Evolutionary conservation across 1,140 invertebrate genomes (phyloP), one percentile per base, ranked within the genome.

Genomic region (Brachionus koreanus): DNA sequence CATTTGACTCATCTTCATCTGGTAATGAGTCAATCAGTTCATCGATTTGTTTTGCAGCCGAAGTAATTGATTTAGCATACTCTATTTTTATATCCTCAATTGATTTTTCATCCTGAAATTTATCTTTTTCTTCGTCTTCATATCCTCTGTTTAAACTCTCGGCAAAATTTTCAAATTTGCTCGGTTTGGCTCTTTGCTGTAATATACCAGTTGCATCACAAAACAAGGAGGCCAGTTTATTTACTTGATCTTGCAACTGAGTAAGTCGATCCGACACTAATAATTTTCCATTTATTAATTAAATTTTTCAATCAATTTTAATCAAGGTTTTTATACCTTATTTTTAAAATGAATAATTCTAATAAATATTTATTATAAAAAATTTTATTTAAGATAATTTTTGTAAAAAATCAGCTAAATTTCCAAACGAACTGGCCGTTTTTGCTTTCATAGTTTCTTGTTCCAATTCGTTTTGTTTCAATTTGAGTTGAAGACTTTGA

Each of bases 151-250:
- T 65, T n/a, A 82, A 52, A 82, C 13, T 82, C 19, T 82, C 57
- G 19, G 57, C 79, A 67, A 82, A 82, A 69, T 82, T 65, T 35
- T 65, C 65, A 52, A 82, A 82, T 67, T 57, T 49, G 65, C 79
- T 82, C 5, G 79, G 79, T 19, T 65, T 65, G 7, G 79, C 61
- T 43, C 29, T n/a, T 37, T 82, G 46, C 65, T 82, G 79, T 7
- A 82, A 65, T 29, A 82, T 43, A 46, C 79, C 79, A 16, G 79
- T 82, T 67, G 79, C 79, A 82, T 82, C 57, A 69, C 79, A 82
- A 35, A 82, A 82, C 13, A 65, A 57, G 19, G 57, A 49, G 23
- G 79, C 79, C 35, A 82, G 25, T 7, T 65, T 19, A 82, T 82
- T 82, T 3, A 82, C 79, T 46, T 65, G 57, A 52, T 82, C 79